These are phyloP conservation scores for Chalcis sispes DNA, from an alignment of 2,888 invertebrate genomes.

Conservation along the genomic window DNA sequence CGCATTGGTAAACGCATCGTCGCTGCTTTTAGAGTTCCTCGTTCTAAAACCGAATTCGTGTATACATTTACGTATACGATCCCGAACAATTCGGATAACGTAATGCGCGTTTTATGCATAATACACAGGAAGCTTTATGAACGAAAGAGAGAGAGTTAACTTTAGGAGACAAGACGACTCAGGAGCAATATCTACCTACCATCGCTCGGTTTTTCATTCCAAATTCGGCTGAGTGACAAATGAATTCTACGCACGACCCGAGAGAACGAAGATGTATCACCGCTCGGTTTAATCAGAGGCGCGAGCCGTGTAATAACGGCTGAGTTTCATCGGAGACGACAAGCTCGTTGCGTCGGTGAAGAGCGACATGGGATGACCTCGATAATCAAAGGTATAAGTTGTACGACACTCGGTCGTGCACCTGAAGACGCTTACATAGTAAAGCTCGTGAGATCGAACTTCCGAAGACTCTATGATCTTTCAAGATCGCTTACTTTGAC, in stretches of 20 bases:
- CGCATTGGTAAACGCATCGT: no score
- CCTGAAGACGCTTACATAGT: no score
- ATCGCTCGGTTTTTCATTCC: conserved; percentile 6
- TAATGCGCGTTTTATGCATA: conserved; percentile 13
- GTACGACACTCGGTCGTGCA: no score
- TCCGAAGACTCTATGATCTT: no score
- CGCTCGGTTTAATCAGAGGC: conserved; percentile 8
- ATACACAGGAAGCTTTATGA: conserved; percentile 1
- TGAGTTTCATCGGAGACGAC: neutral
- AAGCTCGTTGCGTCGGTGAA: no score
- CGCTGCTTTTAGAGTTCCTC: no score
- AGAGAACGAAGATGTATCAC: neutral
- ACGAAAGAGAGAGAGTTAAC: neutral
- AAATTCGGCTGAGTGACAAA: conserved; percentile 29
- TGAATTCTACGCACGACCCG: conserved; percentile 19
- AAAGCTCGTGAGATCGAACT: no score
- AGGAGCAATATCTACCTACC: neutral
- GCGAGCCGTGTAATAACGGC: neutral
- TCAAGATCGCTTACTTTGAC: no score
- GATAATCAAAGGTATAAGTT: neutral
- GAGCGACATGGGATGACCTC: neutral
- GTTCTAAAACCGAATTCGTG: no score
- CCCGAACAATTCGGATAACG: neutral
- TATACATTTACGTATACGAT: no score
- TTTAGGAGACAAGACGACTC: no score